Percentiles rank a stretch among this genome's conserved stretches.
These are phyloP conservation scores for Zoroaster sp. DNA, from an alignment of 53 echinoderm and acorn worm species.

Conservation along the genomic window DNA sequence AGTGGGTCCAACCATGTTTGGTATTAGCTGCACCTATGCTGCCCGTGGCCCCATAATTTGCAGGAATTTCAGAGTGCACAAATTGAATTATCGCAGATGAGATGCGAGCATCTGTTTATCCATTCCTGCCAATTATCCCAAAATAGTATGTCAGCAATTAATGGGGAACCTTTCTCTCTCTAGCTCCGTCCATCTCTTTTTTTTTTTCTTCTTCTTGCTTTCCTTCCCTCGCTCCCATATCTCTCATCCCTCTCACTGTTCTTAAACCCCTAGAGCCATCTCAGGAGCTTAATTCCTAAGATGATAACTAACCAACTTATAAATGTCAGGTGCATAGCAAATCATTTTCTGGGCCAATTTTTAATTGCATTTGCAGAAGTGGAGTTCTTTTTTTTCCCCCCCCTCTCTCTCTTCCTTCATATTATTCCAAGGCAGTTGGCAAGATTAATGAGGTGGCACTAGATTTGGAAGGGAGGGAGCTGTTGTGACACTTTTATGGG, in stretches of 20 bases:
- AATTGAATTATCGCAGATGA: slow-evolving; percentile 60
- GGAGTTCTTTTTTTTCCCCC: background rate
- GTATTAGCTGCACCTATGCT: slow-evolving; percentile 25
- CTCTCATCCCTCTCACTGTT: background rate
- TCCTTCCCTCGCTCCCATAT: background rate
- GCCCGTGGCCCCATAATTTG: slow-evolving; percentile 60
- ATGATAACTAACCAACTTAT: slow-evolving; percentile 55
- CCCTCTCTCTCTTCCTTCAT: background rate
- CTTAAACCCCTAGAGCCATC: slow-evolving; percentile 31
- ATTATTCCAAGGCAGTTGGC: slow-evolving; percentile 11
- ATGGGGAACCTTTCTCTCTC: slow-evolving; percentile 44
- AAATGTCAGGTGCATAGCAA: slow-evolving; percentile 50
- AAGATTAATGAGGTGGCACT: slow-evolving; percentile 36
- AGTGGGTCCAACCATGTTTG: slow-evolving; percentile 44
- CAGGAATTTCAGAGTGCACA: slow-evolving; percentile 61
- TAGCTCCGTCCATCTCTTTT: background rate
- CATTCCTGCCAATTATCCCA: slow-evolving; percentile 63
- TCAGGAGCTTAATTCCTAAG: slow-evolving; percentile 26
- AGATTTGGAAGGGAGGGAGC: slow-evolving; percentile 28
- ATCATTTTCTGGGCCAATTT: slow-evolving; percentile 51
- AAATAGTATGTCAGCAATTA: slow-evolving; percentile 67
- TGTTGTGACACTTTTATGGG: slow-evolving; percentile 48
- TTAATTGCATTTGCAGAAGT: slow-evolving; percentile 56
- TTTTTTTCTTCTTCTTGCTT: background rate
- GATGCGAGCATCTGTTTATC: slow-evolving; percentile 66